These are phyloP conservation scores for Microctonus hyperodae DNA, from an alignment of 2,888 invertebrate genomes.

Conservation along the genomic window DNA sequence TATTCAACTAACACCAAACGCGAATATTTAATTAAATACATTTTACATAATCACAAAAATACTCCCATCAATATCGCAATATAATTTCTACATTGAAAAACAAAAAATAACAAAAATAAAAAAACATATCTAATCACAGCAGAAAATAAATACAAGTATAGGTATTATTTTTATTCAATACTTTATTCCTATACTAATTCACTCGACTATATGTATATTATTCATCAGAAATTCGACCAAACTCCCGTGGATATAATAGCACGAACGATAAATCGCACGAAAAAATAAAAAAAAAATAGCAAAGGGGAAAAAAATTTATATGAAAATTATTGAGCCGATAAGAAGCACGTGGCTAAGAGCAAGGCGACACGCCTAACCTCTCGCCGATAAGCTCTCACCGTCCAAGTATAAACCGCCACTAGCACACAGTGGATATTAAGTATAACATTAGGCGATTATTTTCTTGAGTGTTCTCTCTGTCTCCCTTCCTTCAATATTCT, in stretches of 20 bases:
- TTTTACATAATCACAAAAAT: too few species aligned
- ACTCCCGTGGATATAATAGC: neutral
- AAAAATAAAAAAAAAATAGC: neutral
- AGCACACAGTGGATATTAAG: slow-evolving; percentile 42
- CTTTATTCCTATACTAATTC: neutral
- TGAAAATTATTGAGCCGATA: slow-evolving; percentile 44
- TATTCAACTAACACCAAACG: too few species aligned
- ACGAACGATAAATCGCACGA: neutral
- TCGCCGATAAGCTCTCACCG: slow-evolving; percentile 38
- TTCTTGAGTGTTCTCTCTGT: neutral
- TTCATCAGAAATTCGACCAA: neutral
- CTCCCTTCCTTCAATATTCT: neutral
- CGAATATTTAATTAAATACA: too few species aligned
- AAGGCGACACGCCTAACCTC: slow-evolving; percentile 35
- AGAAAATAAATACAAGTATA: too few species aligned
- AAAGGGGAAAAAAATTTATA: slow-evolving; percentile 32
- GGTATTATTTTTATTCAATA: too few species aligned
- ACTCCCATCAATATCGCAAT: too few species aligned
- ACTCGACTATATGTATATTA: neutral
- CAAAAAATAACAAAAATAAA: too few species aligned
- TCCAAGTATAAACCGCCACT: too few species aligned
- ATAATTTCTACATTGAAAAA: too few species aligned
- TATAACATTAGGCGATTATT: slow-evolving; percentile 48
- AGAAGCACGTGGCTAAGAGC: slow-evolving; percentile 38
- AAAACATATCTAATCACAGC: too few species aligned